Evolutionary conservation across 2,888 invertebrate species (phyloP).

Genomic region (Acrocera orbiculus): DNA sequence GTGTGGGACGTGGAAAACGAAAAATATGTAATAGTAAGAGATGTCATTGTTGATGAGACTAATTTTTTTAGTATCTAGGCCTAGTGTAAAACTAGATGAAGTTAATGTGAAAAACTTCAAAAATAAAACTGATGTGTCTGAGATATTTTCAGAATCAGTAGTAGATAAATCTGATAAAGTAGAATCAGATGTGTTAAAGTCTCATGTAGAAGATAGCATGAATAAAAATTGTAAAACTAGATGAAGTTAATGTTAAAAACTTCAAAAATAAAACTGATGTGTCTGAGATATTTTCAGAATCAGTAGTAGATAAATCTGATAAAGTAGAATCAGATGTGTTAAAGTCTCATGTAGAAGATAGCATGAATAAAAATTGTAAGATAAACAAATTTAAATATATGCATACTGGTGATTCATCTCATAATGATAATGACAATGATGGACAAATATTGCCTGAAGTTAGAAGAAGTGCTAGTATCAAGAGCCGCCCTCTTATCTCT

Average conservation of each 20-base stretch:
- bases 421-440: not conserved
- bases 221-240: too few relatives aligned
- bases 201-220: not conserved
- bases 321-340: too few relatives aligned
- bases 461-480: conserved; percentile 6
- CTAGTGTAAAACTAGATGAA: conserved; percentile 4
- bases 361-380: too few relatives aligned
- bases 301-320: too few relatives aligned
- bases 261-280: too few relatives aligned
- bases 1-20: conserved; percentile 17
- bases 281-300: too few relatives aligned
- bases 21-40: conserved; percentile 19
- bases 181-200: not conserved
- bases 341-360: not conserved
- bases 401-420: not conserved
- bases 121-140: conserved; percentile 3
- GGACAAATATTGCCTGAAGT: not conserved
- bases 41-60: conserved; percentile 21
- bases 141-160: conserved; percentile 2
- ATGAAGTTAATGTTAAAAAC: too few relatives aligned
- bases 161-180: too few relatives aligned
- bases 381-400: too few relatives aligned
- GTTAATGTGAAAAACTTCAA: conserved; percentile 1
- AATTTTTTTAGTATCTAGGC: conserved; percentile 16
- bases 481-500: conserved; percentile 2